These are phyloP conservation scores for Pachypeltis micranthus DNA, from an alignment of 1,140 invertebrate genomes.

Conservation along the genomic window DNA sequence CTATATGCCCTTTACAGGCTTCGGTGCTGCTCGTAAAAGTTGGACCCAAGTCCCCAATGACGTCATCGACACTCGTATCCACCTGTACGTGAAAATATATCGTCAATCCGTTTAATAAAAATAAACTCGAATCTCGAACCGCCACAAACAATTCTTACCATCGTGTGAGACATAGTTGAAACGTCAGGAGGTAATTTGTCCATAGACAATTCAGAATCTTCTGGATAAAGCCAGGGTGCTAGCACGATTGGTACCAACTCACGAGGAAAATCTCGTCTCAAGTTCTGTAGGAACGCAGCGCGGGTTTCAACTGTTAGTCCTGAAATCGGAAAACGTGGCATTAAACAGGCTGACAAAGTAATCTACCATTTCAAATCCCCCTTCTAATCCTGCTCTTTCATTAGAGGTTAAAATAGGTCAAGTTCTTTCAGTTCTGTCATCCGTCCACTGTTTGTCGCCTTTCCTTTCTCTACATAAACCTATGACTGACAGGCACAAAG, in stretches of 20 bases:
- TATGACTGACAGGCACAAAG: too few relatives aligned
- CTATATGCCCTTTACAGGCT: slow-evolving; percentile 73
- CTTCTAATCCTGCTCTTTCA: too few relatives aligned
- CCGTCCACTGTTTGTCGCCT: too few relatives aligned
- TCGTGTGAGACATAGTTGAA: slow-evolving; percentile 44
- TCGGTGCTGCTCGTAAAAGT: slow-evolving; percentile 74
- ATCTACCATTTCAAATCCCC: too few relatives aligned
- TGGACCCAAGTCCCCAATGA: slow-evolving; percentile 83
- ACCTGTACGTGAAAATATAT: slow-evolving; percentile 35
- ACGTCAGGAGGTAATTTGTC: slow-evolving; percentile 40
- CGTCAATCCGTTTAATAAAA: slow-evolving; percentile 8
- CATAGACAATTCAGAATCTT: slow-evolving; percentile 57
- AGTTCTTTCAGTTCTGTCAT: too few relatives aligned
- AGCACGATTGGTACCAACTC: slow-evolving; percentile 77
- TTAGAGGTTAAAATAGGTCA: too few relatives aligned
- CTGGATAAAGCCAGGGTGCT: slow-evolving; percentile 71
- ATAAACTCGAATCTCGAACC: slow-evolving; percentile 20
- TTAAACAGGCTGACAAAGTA: not conserved
- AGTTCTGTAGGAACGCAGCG: slow-evolving; percentile 63
- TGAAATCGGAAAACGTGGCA: slow-evolving; percentile 33
- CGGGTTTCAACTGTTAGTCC: slow-evolving; percentile 56
- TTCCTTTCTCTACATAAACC: too few relatives aligned
- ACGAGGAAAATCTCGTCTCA: slow-evolving; percentile 75
- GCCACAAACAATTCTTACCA: too few relatives aligned
- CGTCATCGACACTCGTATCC: slow-evolving; percentile 61